phyloP scores from a whole-genome alignment of 1,140 invertebrate species.

The Melipona quadrifasciata region DNA sequence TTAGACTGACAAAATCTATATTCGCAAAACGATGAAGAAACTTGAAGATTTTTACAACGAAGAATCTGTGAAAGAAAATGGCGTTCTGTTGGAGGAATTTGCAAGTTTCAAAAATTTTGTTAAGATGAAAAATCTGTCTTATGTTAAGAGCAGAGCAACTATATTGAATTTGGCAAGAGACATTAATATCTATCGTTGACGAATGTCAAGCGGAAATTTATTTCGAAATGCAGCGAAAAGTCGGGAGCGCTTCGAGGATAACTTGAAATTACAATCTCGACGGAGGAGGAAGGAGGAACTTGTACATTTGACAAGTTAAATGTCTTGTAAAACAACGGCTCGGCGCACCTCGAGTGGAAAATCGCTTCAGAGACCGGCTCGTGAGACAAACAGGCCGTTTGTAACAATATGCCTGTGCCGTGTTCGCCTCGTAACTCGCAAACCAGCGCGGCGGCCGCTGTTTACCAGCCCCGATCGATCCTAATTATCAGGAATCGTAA shows the following conservation, averaged over 20 bases:
- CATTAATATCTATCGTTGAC: no score
- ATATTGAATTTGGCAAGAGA: no score
- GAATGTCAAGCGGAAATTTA: no score
- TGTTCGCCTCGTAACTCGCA: slow-evolving; percentile 9
- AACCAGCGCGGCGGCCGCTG: background rate
- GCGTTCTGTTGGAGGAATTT: no score
- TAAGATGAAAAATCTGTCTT: no score
- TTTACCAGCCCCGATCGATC: slow-evolving; percentile 1
- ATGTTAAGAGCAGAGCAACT: no score
- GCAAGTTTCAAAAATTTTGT: no score
- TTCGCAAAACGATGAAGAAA: no score
- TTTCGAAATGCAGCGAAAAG: no score
- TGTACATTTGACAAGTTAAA: background rate
- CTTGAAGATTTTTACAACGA: no score
- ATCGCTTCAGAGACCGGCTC: background rate
- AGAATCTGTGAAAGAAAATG: no score
- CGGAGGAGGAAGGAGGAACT: background rate
- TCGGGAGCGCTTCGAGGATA: background rate
- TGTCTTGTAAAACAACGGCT: background rate
- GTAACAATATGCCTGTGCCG: background rate
- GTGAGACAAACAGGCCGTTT: background rate
- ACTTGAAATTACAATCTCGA: background rate
- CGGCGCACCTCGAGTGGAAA: background rate
- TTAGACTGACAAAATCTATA: no score
- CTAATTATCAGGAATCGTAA: slow-evolving; percentile 39